A percentile compares a stretch with the other conserved stretches of the same genome.
These are phyloP conservation scores for Microcebus lehilahytsara DNA, from an alignment of 2,113 vertebrate genomes.

Conservation along the genomic window DNA sequence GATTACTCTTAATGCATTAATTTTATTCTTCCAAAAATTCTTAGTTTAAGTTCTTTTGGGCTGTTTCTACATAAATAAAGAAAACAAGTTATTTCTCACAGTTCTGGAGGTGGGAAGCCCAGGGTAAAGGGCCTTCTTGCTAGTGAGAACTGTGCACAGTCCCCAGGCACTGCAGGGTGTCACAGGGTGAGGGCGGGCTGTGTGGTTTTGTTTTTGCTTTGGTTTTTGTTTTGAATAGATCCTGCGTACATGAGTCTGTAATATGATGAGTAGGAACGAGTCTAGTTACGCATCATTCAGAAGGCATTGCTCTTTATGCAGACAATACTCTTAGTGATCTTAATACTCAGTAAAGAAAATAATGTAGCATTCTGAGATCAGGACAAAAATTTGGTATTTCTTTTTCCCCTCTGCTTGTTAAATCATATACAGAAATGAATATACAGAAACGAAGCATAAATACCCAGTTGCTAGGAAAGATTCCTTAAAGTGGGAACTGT, in stretches of 20 bases:
- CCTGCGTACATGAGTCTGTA: background rate
- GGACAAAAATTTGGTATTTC: background rate
- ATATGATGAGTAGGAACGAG: background rate
- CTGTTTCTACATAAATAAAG: background rate
- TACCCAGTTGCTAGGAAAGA: background rate
- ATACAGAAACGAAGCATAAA: background rate
- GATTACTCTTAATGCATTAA: background rate
- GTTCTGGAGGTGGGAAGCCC: background rate
- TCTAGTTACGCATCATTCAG: background rate
- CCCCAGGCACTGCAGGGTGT: background rate
- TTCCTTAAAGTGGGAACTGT: background rate
- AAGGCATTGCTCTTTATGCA: background rate
- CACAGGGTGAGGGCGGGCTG: background rate
- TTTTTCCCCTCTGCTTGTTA: background rate
- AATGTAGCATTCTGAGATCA: background rate
- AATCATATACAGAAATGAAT: too few species aligned
- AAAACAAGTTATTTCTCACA: background rate
- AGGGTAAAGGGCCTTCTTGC: background rate
- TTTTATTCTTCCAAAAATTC: conserved; percentile 22
- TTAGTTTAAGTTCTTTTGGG: background rate
- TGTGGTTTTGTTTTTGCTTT: conserved; percentile 8
- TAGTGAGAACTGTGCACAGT: background rate
- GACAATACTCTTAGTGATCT: background rate
- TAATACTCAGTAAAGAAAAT: conserved; percentile 1
- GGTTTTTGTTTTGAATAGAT: conserved; percentile 16